Evolutionary conservation across 2,113 vertebrate genomes (phyloP), one percentile per base, ranked within the genome.

Genomic region (Choloepus hoffmanni): DNA sequence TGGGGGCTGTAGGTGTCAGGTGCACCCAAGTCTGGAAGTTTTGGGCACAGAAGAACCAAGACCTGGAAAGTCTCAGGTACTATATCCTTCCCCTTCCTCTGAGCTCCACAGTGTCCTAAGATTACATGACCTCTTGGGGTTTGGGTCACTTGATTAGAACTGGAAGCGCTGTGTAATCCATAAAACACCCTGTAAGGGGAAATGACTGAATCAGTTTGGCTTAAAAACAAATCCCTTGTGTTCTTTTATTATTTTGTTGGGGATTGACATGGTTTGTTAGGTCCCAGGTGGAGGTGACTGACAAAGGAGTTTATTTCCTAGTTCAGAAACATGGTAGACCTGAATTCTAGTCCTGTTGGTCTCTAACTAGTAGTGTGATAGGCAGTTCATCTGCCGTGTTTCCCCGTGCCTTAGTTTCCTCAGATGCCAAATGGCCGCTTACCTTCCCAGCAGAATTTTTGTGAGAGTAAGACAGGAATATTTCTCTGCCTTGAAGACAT

Each of bases 151-250:
- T 92, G 72, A 81, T 93, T 93, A 84, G 83, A 89, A 78, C 40
- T 96, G 55, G 94, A 96, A 89, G 50, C 5, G 83, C 40, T 88
- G 8, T 92, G 85, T 87, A 40, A 86, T 96, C 45, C 74, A 53
- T 86, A 72, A 95, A 92, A 86, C 7, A 85, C 13, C 43, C 78
- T 55, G 13, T 84, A 45, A 78, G 89, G 88, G 74, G 84, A 89
- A 95, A 85, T 73, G 36, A 74, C 55, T 36, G 40, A 18, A 53
- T 83, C 73, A n/a, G 0, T 70, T 89, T 92, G 33, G 55, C 92
- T 94, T 91, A 50, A 92, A 85, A 92, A 50, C 62, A 58, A 85
- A 14, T 33, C 48, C 4, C 19, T 79, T 82, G 21, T 19, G n/a
- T 65, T 76, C 48, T 67, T 90, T 81, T 43, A 62, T 87, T 74